These are phyloP conservation scores for Fopius arisanus DNA, from an alignment of 1,140 invertebrate species.

Conservation along the genomic window DNA sequence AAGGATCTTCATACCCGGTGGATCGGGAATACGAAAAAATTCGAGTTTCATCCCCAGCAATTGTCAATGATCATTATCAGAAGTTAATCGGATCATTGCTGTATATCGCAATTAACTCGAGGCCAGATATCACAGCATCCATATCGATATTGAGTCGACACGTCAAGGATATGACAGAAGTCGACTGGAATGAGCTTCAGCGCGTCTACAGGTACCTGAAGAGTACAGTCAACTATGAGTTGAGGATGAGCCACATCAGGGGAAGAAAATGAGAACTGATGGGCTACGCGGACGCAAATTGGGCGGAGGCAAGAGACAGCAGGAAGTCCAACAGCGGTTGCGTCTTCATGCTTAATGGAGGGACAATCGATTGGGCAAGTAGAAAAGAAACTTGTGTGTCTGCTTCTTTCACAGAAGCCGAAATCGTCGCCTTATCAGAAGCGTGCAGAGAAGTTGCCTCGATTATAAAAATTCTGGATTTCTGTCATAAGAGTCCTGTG, in stretches of 20 bases:
- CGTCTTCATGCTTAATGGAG: conserved; percentile 3
- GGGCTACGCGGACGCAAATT: conserved; percentile 33
- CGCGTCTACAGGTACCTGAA: conserved; percentile 48
- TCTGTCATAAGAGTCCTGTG: too few relatives aligned
- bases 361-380: background rate
- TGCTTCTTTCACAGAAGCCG: too few relatives aligned
- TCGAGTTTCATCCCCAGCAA: too few relatives aligned
- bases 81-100: conserved; percentile 48
- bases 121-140: conserved; percentile 52
- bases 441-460: too few relatives aligned
- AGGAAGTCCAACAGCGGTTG: conserved; percentile 36
- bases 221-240: conserved; percentile 31
- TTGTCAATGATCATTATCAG: too few relatives aligned
- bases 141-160: conserved; percentile 43
- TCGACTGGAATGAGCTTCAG: conserved; percentile 46
- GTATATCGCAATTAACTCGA: conserved; percentile 45
- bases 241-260: conserved; percentile 23
- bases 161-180: conserved; percentile 34
- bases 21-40: too few relatives aligned
- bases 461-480: too few relatives aligned
- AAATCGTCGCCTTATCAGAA: too few relatives aligned
- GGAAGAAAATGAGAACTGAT: background rate
- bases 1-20: too few relatives aligned
- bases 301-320: conserved; percentile 20
- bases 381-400: too few relatives aligned